Conservation (phyloP, 2,888 invertebrate genomes). For the Drosophila paranaensis region DNA sequence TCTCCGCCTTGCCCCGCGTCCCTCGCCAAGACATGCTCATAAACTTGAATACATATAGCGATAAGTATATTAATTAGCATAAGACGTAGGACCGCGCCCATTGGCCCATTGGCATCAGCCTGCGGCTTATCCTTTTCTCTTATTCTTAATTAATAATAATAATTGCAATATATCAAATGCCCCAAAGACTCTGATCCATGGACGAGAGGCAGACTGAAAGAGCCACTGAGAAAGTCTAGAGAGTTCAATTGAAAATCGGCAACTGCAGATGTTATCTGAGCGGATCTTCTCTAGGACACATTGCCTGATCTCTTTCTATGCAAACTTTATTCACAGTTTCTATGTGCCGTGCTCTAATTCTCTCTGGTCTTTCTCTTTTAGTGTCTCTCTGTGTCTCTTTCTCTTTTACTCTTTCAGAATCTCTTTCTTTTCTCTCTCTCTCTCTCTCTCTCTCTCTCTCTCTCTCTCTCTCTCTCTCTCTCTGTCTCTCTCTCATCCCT, state of each 20-base stretch:
- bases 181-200: neutral
- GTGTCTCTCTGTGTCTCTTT: neutral
- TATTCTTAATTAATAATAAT: neutral
- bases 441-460: neutral
- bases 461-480: neutral
- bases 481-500: too few relatives aligned
- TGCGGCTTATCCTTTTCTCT: neutral
- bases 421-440: neutral
- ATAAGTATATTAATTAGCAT: slow-evolving; percentile 54
- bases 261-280: too few relatives aligned
- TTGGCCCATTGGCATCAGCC: slow-evolving; percentile 15
- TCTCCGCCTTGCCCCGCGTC: neutral
- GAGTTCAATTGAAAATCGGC: too few relatives aligned
- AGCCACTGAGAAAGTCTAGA: too few relatives aligned
- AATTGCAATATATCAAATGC: slow-evolving; percentile 29
- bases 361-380: neutral
- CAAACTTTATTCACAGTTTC: too few relatives aligned
- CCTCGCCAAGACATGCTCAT: slow-evolving; percentile 8
- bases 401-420: accelerated
- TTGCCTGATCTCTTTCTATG: too few relatives aligned
- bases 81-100: slow-evolving; percentile 10
- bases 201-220: too few relatives aligned
- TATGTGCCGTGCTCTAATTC: too few relatives aligned
- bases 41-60: slow-evolving; percentile 19
- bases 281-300: too few relatives aligned